phyloP scores from a whole-genome alignment of 2,888 invertebrate species.

The Diabrotica balteata region DNA sequence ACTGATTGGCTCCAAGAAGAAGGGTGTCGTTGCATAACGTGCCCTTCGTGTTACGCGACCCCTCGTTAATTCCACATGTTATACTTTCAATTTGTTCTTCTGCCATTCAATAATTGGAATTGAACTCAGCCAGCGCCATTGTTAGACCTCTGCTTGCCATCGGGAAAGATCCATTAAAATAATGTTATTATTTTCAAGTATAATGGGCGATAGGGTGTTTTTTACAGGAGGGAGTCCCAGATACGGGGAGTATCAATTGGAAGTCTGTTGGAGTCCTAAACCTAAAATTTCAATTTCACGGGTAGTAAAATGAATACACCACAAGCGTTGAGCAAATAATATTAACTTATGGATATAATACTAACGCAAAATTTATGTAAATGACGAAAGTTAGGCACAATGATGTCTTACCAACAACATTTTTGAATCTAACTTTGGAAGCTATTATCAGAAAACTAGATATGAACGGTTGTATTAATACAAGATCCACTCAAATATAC shows the following conservation, averaged over 20 bases:
- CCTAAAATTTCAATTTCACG: too few relatives aligned
- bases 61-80: conserved; percentile 49
- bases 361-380: too few relatives aligned
- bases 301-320: too few relatives aligned
- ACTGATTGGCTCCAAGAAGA: conserved; percentile 54
- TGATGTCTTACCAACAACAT: too few relatives aligned
- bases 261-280: background rate
- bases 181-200: conserved; percentile 45
- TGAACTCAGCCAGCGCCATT: conserved; percentile 42
- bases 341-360: too few relatives aligned
- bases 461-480: too few relatives aligned
- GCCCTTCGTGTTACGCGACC: conserved; percentile 47
- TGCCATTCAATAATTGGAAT: conserved; percentile 48
- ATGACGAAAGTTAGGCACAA: too few relatives aligned
- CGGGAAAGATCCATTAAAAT: conserved; percentile 44
- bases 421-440: too few relatives aligned
- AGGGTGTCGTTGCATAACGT: conserved; percentile 55
- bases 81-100: conserved; percentile 52
- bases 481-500: too few relatives aligned
- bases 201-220: conserved; percentile 37
- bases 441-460: too few relatives aligned
- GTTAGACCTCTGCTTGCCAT: conserved; percentile 33
- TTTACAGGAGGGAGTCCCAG: conserved; percentile 3
- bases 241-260: background rate
- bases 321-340: too few relatives aligned